These are phyloP conservation scores for Tetramorium bicarinatum DNA, from an alignment of 2,888 invertebrate species.

Conservation along the genomic window DNA sequence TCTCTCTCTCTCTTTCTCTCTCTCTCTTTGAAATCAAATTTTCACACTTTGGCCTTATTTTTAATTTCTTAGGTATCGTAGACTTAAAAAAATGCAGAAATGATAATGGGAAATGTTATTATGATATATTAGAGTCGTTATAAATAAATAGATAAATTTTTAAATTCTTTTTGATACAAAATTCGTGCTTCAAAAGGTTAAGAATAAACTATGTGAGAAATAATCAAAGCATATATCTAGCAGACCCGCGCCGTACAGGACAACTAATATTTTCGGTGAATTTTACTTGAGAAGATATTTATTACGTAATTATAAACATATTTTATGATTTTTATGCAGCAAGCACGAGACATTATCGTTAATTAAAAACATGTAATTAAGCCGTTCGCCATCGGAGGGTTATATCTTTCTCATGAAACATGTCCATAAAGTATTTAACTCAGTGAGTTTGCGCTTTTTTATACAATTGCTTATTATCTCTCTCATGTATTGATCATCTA, in stretches of 20 bases:
- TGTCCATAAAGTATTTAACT: neutral
- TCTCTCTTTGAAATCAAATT: too few relatives aligned
- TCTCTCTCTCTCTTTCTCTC: too few relatives aligned
- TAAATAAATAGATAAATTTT: too few relatives aligned
- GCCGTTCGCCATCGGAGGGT: neutral
- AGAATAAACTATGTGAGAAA: neutral
- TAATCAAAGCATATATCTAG: neutral
- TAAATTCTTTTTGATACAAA: too few relatives aligned
- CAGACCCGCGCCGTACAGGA: neutral
- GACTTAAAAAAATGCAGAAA: too few relatives aligned
- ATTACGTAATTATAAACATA: neutral
- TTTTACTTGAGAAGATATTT: neutral
- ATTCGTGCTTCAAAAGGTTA: neutral
- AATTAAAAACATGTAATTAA: slow-evolving; percentile 1
- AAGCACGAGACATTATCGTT: neutral
- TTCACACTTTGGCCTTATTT: too few relatives aligned
- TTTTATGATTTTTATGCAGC: neutral
- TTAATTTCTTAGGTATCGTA: too few relatives aligned
- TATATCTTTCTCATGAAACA: neutral
- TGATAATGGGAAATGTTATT: too few relatives aligned
- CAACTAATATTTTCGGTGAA: neutral
- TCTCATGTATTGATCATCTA: neutral
- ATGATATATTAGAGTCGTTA: too few relatives aligned
- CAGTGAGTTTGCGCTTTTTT: neutral
- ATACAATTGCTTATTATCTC: neutral